A percentile compares a stretch with the other conserved stretches of the same genome.
Conservation (phyloP, 2,113 vertebrate genomes). For the Chloropsis hardwickii region DNA sequence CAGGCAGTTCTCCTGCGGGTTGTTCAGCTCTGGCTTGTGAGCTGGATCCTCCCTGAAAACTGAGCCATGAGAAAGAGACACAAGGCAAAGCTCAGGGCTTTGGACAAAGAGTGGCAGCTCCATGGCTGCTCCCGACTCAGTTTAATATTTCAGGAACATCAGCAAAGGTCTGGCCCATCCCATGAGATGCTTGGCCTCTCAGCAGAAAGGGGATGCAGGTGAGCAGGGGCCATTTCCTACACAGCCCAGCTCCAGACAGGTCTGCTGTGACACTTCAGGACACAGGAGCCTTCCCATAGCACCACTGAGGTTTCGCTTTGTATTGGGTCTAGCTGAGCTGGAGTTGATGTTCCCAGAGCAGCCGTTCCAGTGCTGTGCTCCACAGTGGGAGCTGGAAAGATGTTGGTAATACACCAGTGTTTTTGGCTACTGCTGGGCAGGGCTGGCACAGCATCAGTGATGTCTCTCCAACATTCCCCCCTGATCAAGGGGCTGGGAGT, state of each 20-base stretch:
- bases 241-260: not conserved
- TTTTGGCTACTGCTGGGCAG: not conserved
- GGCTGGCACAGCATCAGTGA: not conserved
- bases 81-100: not conserved
- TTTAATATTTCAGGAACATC: not conserved
- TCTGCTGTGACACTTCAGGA: not conserved
- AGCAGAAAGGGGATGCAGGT: not conserved
- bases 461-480: not conserved
- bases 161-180: not conserved
- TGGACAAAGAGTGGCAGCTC: not conserved
- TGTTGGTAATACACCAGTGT: not conserved
- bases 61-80: not conserved
- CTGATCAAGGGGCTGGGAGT: not conserved
- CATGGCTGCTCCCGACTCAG: not conserved
- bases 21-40: constrained; percentile 8
- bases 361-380: not conserved
- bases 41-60: constrained; percentile 59
- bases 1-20: constrained; percentile 77
- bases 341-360: not conserved
- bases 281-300: not conserved
- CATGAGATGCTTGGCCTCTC: not conserved
- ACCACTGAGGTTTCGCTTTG: not conserved
- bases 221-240: not conserved
- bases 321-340: not conserved
- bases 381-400: not conserved